phyloP scores from a whole-genome alignment of 1,140 invertebrate species.

The Ruditapes philippinarum region DNA sequence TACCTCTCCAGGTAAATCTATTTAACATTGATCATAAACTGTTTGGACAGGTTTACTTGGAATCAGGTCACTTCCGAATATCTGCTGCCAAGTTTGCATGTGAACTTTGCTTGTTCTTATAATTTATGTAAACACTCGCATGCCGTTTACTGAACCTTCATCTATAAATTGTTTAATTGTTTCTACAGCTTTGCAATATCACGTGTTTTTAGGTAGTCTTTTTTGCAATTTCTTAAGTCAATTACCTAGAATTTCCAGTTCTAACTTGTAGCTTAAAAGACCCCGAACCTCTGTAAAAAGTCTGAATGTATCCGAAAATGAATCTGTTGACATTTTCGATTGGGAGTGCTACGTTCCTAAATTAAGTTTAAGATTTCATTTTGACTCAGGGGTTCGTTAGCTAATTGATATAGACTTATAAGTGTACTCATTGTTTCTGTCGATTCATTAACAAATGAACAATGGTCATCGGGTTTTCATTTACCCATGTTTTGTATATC shows the following conservation, averaged over 20 bases:
- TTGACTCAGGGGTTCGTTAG: not conserved
- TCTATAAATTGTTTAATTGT: slow-evolving; percentile 18
- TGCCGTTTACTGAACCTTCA: not conserved
- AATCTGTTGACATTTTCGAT: not conserved
- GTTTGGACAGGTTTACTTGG: slow-evolving; percentile 2
- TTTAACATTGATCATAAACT: slow-evolving; percentile 21
- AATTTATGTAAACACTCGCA: slow-evolving; percentile 16
- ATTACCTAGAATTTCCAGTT: not conserved
- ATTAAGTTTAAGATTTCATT: not conserved
- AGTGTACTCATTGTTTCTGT: slow-evolving; percentile 1
- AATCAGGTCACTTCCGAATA: slow-evolving; percentile 9
- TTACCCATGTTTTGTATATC: not conserved
- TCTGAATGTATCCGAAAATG: not conserved
- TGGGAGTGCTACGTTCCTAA: not conserved
- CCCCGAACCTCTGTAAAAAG: not conserved
- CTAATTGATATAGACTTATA: not conserved
- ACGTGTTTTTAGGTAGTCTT: not conserved
- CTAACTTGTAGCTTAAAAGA: slow-evolving; percentile 7
- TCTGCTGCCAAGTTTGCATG: not conserved
- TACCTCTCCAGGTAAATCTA: slow-evolving; percentile 2
- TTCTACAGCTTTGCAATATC: slow-evolving; percentile 3
- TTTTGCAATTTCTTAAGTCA: not conserved
- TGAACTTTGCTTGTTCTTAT: not conserved
- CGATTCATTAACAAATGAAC: not conserved
- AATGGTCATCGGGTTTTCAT: not conserved